Percentiles rank a stretch among this genome's conserved stretches.
phyloP scores from a whole-genome alignment of 2,113 vertebrate species.

The Tiliqua scincoides region DNA sequence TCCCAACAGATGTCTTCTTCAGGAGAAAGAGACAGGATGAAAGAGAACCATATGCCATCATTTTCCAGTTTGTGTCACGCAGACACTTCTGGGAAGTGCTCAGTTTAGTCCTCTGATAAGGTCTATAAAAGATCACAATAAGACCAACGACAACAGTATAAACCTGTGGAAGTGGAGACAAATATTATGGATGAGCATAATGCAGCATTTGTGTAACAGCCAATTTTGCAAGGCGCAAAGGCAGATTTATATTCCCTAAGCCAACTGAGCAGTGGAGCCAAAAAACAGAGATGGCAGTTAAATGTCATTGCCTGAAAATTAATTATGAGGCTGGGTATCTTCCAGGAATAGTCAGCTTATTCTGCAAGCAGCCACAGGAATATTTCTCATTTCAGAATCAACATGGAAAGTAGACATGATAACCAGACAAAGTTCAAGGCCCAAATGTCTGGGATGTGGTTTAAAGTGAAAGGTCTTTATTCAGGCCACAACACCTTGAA shows the following conservation, averaged over 20 bases:
- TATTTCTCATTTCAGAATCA: neutral
- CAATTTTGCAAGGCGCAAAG: neutral
- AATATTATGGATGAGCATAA: neutral
- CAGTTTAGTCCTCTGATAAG: conserved; percentile 9
- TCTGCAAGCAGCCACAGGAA: conserved; percentile 40
- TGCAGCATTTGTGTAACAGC: neutral
- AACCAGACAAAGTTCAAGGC: neutral
- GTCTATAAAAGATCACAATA: conserved; percentile 31
- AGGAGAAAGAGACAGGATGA: neutral
- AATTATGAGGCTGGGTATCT: conserved; percentile 5
- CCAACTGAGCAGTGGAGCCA: neutral
- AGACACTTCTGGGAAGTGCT: conserved; percentile 16
- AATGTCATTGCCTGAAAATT: conserved; percentile 15
- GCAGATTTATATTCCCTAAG: conserved; percentile 11
- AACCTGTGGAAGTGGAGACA: conserved; percentile 5
- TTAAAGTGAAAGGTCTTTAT: neutral
- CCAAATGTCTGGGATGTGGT: neutral
- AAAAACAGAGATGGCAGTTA: conserved; percentile 25
- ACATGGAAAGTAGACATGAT: neutral
- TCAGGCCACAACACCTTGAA: neutral
- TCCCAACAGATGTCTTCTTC: neutral
- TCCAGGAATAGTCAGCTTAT: conserved; percentile 14
- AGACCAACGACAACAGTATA: conserved; percentile 25
- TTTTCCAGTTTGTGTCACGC: neutral
- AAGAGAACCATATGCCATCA: neutral